A percentile compares a stretch with the other conserved stretches of the same genome.
Conservation (phyloP, 2,888 invertebrate species). For the Scaptomyza flava region DNA sequence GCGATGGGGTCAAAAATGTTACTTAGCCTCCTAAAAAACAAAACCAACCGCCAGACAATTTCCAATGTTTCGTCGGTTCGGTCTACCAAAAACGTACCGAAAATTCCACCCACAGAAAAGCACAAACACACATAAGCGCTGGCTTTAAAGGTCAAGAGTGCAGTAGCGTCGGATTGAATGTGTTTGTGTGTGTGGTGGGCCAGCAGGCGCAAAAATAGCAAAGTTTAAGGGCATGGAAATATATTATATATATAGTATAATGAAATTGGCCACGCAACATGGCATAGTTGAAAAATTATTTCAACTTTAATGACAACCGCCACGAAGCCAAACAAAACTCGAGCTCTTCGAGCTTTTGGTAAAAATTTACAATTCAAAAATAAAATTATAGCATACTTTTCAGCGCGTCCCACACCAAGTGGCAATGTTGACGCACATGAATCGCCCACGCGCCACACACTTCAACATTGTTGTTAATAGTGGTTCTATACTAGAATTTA, state of each 20-base stretch:
- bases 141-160: conserved; percentile 78
- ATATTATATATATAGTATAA: conserved; percentile 48
- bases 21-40: not conserved
- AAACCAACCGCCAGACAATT: conserved; percentile 56
- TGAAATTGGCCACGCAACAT: conserved; percentile 68
- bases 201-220: conserved; percentile 65
- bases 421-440: conserved; percentile 49
- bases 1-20: not conserved
- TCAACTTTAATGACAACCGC: conserved; percentile 47
- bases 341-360: conserved; percentile 18
- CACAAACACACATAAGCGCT: conserved; percentile 33
- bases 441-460: conserved; percentile 34
- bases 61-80: conserved; percentile 19
- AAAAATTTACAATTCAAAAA: conserved; percentile 53
- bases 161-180: conserved; percentile 39
- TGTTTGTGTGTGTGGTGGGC: conserved; percentile 18
- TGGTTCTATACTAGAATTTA: conserved; percentile 22
- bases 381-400: conserved; percentile 44
- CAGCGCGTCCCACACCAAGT: conserved; percentile 18
- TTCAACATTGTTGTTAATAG: conserved; percentile 4
- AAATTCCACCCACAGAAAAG: conserved; percentile 38
- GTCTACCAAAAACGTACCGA: conserved; percentile 25
- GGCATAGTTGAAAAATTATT: conserved; percentile 47
- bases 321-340: conserved; percentile 63
- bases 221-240: conserved; percentile 79